Evolutionary conservation across 2,113 vertebrate genomes (phyloP).

Genomic region (Uria aalge): DNA sequence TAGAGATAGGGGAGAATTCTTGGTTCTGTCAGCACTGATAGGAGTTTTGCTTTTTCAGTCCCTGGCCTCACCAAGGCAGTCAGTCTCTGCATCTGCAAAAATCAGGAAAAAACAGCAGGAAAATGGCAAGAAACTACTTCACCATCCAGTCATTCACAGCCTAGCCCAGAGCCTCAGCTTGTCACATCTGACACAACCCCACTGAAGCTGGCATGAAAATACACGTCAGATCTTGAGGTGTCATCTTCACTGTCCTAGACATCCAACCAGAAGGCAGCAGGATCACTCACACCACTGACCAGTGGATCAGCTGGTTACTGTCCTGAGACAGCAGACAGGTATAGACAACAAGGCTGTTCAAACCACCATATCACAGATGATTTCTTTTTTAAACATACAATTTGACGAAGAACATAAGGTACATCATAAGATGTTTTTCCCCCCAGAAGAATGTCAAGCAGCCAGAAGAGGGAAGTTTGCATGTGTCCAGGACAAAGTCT

Average conservation of each 20-base stretch:
- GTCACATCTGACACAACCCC: neutral
- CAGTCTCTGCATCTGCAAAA: neutral
- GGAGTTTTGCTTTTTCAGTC: neutral
- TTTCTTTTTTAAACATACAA: neutral
- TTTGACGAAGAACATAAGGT: neutral
- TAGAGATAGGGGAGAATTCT: neutral
- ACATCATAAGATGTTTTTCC: neutral
- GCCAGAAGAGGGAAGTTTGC: neutral
- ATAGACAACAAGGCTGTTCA: neutral
- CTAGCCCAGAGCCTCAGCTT: neutral
- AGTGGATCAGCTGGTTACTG: neutral
- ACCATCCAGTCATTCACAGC: neutral
- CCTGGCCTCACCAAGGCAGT: neutral
- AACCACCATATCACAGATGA: neutral
- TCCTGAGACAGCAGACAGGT: neutral
- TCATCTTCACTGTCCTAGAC: neutral
- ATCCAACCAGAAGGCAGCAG: neutral
- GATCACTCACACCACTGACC: neutral
- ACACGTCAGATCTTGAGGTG: neutral
- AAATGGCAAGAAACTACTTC: neutral
- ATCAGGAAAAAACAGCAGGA: neutral
- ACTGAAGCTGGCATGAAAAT: neutral
- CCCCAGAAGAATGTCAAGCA: neutral
- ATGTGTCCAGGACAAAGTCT: neutral
- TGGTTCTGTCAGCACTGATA: neutral